Base-by-base conservation (phyloP, 2,888 invertebrate genomes). In the Melinaea marsaeus region DNA sequence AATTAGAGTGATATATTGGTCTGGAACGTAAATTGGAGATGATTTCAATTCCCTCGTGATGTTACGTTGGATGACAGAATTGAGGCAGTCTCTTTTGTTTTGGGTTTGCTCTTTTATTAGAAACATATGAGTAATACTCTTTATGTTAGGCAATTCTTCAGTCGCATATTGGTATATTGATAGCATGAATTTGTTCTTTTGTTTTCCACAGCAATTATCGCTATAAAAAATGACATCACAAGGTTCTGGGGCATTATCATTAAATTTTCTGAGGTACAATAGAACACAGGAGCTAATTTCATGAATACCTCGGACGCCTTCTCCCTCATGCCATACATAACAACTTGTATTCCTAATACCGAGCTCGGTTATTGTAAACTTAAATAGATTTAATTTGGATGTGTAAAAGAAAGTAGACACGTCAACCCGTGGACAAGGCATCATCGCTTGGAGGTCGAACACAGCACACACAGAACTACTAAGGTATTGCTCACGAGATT, bases 251-350 rank as follows among this genome's bases (percentile, higher is more conserved):
- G 45, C 45, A 6, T 45, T 45, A 4, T 45, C 45, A 45, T 45
- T 45, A 4, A 45, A 45, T 6, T 45, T 45, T 45, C 9, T 45
- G 5, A 45, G 9, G 45, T 45, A 45, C 45, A 9, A 4, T 4
- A 45, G 9, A 4, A 45, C 45, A 45, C 45, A 45, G 5, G 45
- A 45, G 4, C 45, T 9, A 6, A 45, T 45, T 45, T 58, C 47
- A 47, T 65, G 63, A 32, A 57, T 62, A 22, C 68, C 68, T 58
- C 65, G 42, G 5, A 55, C 55, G 32, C 60, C 62, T 61, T 63
- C 65, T 11, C 63, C 65, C 55, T 65, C 63, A 55, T 65, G 68
- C 63, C 63, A 67, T 13, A 64, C 66, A 51, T 47, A 64, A 34
- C 60, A 67, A n/a, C 33, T 59, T 13, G 55, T 48, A 4, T 58